Evolutionary conservation across 2,797 vertebrate species (phyloP), one percentile per base, ranked within the genome.

Genomic region (Spheniscus humboldti): DNA sequence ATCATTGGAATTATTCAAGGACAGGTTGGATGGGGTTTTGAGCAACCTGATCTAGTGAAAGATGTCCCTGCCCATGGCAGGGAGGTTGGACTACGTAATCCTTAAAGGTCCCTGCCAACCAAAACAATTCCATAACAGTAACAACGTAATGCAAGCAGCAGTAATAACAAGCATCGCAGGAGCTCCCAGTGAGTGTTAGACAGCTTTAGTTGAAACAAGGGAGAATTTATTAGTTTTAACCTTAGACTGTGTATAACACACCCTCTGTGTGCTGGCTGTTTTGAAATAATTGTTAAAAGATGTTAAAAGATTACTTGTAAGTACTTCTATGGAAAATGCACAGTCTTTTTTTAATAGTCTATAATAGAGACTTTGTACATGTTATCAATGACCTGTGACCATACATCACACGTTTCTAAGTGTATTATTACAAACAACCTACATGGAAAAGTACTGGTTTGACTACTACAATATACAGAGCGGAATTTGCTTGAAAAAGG

Each of bases 11-110:
- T 18, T 47, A 5, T 30, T 60, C 18, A 23, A 48, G 20, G 6
- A 14, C 41, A 48, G 18, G 11, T 3, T 31, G 18, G 9, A 53
- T 19, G 20, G 0, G 4, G 7, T 1, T 76, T 56, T 35, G 11
- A 73, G 13, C 6, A 66, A 13, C 11, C 8, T 50, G 23, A 5
- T 73, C 3, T 22, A 57, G 15, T 33, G 10, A 19, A 76, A 86
- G 1, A 8, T 12, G 9, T 25, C 14, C 11, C 11, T 66, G 10
- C 1, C 19, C 23, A 18, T 11, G 10, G 9, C 18, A 20, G 17
- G 30, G 6, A 3, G 3, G 19, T 43, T 64, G 7, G 37, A 16
- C 16, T 33, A 25, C 0, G 0, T n/a, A 37, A 64, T 28, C 20
- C 7, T 86, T 56, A 66, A 31, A 43, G 17, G 2, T 37, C 4